phyloP scores from a whole-genome alignment of 1,140 invertebrate species.

The Papilio glaucus region DNA sequence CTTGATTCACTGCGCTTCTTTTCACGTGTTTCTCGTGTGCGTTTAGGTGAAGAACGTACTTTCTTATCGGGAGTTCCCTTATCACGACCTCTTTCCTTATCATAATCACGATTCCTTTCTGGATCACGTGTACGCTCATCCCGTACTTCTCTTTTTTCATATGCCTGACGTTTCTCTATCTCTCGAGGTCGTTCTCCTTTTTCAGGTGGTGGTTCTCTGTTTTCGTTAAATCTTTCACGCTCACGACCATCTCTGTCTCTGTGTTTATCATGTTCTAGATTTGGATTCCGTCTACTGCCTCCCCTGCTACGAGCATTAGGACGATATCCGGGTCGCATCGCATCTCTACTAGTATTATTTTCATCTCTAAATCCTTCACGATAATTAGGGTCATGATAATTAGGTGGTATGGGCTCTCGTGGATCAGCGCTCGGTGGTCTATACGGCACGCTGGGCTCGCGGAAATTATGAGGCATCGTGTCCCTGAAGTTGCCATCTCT shows the following conservation, averaged over 20 bases:
- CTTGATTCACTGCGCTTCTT: constrained; percentile 75
- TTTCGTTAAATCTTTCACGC: constrained; percentile 66
- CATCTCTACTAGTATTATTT: constrained; percentile 56
- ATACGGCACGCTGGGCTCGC: constrained; percentile 58
- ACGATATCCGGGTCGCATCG: constrained; percentile 56
- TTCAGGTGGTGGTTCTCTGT: constrained; percentile 57
- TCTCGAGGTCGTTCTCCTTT: constrained; percentile 61
- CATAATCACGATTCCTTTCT: constrained; percentile 72
- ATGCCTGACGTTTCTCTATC: constrained; percentile 55
- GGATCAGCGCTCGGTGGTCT: constrained; percentile 71
- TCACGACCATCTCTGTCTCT: constrained; percentile 70
- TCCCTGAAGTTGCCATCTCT: constrained; percentile 75
- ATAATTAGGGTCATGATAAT: constrained; percentile 68
- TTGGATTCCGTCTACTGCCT: constrained; percentile 64
- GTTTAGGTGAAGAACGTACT: constrained; percentile 66
- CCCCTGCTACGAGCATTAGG: constrained; percentile 62
- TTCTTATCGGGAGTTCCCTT: constrained; percentile 72
- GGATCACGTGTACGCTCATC: constrained; percentile 67
- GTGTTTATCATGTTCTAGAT: constrained; percentile 68
- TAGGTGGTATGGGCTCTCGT: constrained; percentile 55
- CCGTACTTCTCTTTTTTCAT: constrained; percentile 63
- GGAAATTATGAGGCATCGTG: constrained; percentile 64
- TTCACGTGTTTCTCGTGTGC: constrained; percentile 69
- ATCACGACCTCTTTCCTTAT: constrained; percentile 73
- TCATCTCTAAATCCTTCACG: constrained; percentile 73